Conservation (phyloP, 2,888 invertebrate species). For the Harpagoxenus sublaevis region DNA sequence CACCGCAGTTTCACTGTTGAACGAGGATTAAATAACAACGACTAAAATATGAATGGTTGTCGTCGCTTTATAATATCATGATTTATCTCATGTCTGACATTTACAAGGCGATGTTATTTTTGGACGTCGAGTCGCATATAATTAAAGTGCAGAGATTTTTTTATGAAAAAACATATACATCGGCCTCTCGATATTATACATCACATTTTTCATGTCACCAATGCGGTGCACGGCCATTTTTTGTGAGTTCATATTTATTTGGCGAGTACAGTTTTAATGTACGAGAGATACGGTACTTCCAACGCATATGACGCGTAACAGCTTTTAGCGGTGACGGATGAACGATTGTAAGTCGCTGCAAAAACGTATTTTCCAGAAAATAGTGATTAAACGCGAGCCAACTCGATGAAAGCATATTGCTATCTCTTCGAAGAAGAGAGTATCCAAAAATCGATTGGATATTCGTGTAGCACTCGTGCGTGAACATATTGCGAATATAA, state of each 20-base stretch:
- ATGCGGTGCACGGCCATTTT: neutral
- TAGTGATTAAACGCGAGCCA: neutral
- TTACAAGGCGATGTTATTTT: neutral
- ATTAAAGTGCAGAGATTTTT: neutral
- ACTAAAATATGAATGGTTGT: slow-evolving; percentile 19
- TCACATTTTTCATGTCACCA: neutral
- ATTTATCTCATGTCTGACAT: slow-evolving; percentile 38
- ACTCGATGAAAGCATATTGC: neutral
- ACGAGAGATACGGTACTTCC: neutral
- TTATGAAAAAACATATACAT: neutral
- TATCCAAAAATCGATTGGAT: slow-evolving; percentile 15
- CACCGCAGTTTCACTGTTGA: slow-evolving; percentile 18
- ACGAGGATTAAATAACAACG: slow-evolving; percentile 31
- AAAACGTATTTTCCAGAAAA: slow-evolving; percentile 31
- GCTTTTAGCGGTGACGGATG: slow-evolving; percentile 10
- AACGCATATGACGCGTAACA: neutral
- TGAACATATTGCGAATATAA: slow-evolving; percentile 8
- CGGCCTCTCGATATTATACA: neutral
- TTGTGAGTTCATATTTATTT: neutral
- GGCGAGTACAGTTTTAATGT: neutral
- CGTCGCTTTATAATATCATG: slow-evolving; percentile 15
- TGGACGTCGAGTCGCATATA: neutral
- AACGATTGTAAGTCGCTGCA: slow-evolving; percentile 3
- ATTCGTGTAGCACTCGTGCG: neutral
- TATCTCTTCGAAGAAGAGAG: neutral